These are phyloP conservation scores for Epinephelus moara DNA, from an alignment of 2,113 vertebrate species.

Conservation along the genomic window DNA sequence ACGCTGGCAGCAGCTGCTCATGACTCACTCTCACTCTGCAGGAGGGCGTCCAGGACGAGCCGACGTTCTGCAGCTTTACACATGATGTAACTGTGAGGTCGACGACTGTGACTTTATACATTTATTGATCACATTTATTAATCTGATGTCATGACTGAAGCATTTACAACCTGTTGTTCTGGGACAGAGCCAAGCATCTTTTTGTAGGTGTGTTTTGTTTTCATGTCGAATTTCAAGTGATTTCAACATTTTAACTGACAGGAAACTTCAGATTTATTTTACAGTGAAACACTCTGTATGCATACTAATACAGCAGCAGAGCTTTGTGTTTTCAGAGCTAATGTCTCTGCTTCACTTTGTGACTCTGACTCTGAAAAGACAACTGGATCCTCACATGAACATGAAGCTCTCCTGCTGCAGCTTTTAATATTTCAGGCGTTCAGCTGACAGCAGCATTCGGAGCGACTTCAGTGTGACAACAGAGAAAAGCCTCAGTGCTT, in stretches of 20 bases:
- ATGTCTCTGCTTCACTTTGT: background rate
- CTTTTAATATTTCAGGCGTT: conserved; percentile 10
- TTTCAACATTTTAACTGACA: too few relatives aligned
- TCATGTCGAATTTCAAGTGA: too few relatives aligned
- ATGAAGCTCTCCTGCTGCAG: background rate
- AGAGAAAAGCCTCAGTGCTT: background rate
- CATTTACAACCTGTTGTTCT: too few relatives aligned
- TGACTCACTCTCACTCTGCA: conserved; percentile 19
- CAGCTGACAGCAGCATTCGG: background rate
- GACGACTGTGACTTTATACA: background rate
- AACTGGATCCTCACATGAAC: background rate
- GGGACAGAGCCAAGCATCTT: too few relatives aligned
- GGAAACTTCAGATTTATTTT: too few relatives aligned
- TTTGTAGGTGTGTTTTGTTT: too few relatives aligned
- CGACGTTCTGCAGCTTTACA: background rate
- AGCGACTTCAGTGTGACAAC: background rate
- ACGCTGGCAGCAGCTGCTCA: conserved; percentile 32
- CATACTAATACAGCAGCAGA: background rate
- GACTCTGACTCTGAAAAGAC: background rate
- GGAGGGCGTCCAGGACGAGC: conserved; percentile 16
- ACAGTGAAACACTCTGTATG: too few relatives aligned
- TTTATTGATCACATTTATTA: too few relatives aligned
- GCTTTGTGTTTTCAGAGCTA: background rate
- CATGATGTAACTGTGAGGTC: conserved; percentile 10
- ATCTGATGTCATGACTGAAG: too few relatives aligned